These are phyloP conservation scores for Doryteuthis pealeii DNA, from an alignment of 1,140 invertebrate species.

Conservation along the genomic window DNA sequence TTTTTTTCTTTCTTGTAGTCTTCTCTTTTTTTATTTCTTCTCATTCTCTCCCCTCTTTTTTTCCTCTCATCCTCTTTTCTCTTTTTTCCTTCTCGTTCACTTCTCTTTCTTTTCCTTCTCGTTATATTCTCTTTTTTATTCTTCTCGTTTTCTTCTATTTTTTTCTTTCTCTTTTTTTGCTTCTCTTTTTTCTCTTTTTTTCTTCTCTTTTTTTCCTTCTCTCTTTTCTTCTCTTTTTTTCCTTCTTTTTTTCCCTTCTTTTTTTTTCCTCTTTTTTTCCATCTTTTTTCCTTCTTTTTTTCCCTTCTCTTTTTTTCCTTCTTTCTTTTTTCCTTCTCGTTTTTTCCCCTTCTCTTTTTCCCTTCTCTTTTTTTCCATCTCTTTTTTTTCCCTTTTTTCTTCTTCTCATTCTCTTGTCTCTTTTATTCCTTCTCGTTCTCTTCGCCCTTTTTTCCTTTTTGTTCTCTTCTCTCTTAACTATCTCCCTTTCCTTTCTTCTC, in stretches of 20 bases:
- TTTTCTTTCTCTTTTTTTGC: not conserved
- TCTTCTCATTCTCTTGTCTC: not conserved
- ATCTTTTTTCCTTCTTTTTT: not conserved
- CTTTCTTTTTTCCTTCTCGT: not conserved
- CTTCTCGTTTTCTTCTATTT: not conserved
- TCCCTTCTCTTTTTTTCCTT: not conserved
- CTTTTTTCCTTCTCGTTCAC: not conserved
- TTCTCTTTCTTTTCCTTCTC: not conserved
- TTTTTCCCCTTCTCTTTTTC: not conserved
- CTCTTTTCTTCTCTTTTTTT: not conserved
- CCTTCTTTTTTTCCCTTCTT: not conserved
- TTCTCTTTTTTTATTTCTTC: not conserved
- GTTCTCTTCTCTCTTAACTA: constrained; percentile 6
- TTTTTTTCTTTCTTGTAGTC: not conserved
- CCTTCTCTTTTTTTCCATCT: not conserved
- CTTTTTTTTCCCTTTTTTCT: not conserved
- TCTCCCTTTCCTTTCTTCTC: constrained; percentile 19
- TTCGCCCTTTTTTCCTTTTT: not conserved
- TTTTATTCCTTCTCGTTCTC: constrained; percentile 1
- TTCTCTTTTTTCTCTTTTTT: not conserved
- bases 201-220: not conserved
- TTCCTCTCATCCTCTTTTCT: not conserved
- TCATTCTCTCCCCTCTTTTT: not conserved
- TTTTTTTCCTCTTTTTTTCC: not conserved
- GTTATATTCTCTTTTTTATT: not conserved